These are phyloP conservation scores for Pseudoips prasinana DNA, from an alignment of 2,888 invertebrate species.

Conservation along the genomic window DNA sequence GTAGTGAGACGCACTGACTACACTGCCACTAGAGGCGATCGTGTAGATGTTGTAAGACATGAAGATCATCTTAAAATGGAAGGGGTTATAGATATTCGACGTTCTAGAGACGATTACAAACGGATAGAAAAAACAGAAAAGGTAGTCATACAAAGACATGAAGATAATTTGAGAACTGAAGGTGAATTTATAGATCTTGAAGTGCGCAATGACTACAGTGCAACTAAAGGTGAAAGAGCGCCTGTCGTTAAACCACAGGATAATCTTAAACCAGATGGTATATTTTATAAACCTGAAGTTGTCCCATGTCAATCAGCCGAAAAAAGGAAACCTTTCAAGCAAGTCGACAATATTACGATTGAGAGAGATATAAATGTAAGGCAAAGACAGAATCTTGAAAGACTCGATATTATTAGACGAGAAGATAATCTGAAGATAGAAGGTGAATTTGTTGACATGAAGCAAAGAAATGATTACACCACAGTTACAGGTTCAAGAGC, in stretches of 20 bases:
- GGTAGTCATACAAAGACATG: conserved; percentile 73
- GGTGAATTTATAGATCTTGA: conserved; percentile 78
- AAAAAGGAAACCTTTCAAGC: conserved; percentile 79
- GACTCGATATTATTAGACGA: conserved; percentile 82
- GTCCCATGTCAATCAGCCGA: conserved; percentile 78
- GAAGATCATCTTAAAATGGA: conserved; percentile 87
- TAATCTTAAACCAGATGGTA: conserved; percentile 83
- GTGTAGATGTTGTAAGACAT: conserved; percentile 82
- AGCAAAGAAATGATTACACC: conserved; percentile 80
- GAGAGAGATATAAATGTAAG: conserved; percentile 62
- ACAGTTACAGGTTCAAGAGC: conserved; percentile 74
- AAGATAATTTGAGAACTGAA: conserved; percentile 82
- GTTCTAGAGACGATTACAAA: conserved; percentile 81
- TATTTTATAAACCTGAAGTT: conserved; percentile 77
- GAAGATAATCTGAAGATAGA: conserved; percentile 84
- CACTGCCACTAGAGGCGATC: conserved; percentile 80
- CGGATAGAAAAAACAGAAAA: conserved; percentile 79
- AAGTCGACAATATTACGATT: conserved; percentile 83
- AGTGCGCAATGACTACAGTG: conserved; percentile 76
- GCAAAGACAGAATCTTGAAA: conserved; percentile 74
- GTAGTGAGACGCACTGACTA: conserved; percentile 65
- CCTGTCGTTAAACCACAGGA: conserved; percentile 84
- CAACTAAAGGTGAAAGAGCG: conserved; percentile 83
- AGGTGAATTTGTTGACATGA: conserved; percentile 82
- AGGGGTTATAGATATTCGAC: conserved; percentile 80